These are phyloP conservation scores for Helobdella robusta DNA, from an alignment of 2,888 invertebrate species.

Conservation along the genomic window DNA sequence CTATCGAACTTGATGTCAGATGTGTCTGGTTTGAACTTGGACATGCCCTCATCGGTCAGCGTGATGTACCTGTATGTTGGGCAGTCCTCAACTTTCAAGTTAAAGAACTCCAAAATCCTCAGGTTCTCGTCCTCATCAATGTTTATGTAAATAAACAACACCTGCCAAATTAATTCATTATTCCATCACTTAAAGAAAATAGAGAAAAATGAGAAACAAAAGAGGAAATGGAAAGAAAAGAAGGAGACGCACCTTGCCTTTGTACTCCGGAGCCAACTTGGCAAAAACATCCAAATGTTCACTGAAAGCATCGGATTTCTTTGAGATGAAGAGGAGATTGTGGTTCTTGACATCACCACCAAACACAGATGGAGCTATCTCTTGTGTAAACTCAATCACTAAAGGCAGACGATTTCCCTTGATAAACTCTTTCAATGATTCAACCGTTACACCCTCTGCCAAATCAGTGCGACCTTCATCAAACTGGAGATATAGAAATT, in stretches of 20 bases:
- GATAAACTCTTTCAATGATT: slow-evolving; percentile 71
- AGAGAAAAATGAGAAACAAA: neutral
- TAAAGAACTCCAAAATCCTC: slow-evolving; percentile 97
- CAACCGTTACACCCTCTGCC: slow-evolving; percentile 55
- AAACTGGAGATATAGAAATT: slow-evolving; percentile 45
- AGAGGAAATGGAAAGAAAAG: neutral
- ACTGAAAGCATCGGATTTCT: slow-evolving; percentile 64
- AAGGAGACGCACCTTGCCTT: slow-evolving; percentile 59
- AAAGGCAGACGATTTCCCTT: slow-evolving; percentile 73
- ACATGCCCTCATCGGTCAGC: slow-evolving; percentile 63
- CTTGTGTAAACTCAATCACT: slow-evolving; percentile 90
- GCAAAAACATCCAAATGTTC: slow-evolving; percentile 68
- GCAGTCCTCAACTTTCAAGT: slow-evolving; percentile 76
- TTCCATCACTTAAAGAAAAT: neutral
- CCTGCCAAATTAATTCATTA: slow-evolving; percentile 49
- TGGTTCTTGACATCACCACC: slow-evolving; percentile 95
- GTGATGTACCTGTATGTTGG: slow-evolving; percentile 74
- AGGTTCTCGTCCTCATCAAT: slow-evolving; percentile 89
- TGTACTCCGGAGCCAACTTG: slow-evolving; percentile 76
- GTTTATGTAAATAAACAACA: slow-evolving; percentile 89
- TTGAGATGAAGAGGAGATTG: slow-evolving; percentile 84
- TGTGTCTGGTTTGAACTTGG: slow-evolving; percentile 68
- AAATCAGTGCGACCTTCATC: slow-evolving; percentile 47
- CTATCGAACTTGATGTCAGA: slow-evolving; percentile 60
- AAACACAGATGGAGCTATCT: slow-evolving; percentile 91